Base-by-base conservation (phyloP, 30 jellyfish, hydroid and myxozoan genomes). In the Catostylus mosaicus region DNA sequence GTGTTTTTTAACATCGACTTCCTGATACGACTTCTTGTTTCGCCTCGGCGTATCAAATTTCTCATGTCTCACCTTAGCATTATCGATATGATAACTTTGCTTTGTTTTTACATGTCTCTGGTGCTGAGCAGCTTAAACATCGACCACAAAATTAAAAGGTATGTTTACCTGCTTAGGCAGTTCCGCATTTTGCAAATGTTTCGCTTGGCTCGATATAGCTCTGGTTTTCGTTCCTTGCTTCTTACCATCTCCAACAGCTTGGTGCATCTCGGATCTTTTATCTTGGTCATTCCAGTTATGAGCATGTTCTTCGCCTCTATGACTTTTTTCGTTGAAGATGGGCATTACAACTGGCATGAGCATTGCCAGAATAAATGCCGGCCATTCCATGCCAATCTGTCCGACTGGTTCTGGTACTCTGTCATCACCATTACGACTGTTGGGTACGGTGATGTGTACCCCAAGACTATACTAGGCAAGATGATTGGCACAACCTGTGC, bases 371-470 rank as follows among this genome's bases (percentile, higher is more conserved):
- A 26, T 36, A 7, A 29, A 16, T 38, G 76, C 84, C 31, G 57
- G 22, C 29, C 16, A 20, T 84, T 86, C 29, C 37, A 54, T 26
- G 24, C 24, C 4, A 83, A 93, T 57, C 32, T 90, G 43, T 79
- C 90, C 18, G 96, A 81, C 43, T 67, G 96, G 75, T 45, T 77
- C 80, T 90, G 97, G 97, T 90, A 83, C 54, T 69, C 90, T 11
- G 85, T 82, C 69, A 90, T 90, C 48, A 83, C 97, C 22, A 78
- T 75, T 48, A 90, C 97, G 51, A 93, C 87, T 7, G 95, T 90
- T 16, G 97, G 97, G 50, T 90, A 90, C 73, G 97, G 97, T 22
- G 97, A 90, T 76, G 83, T 90, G 30, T 85, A 82, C 63, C 97
- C 97, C 16, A 77, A 71, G 60, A 70, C 97, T 4, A 23, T 71